Percentiles rank a stretch among this genome's conserved stretches.
phyloP scores from a whole-genome alignment of 2,113 vertebrate genomes.

The Todiramphus saurophagus region DNA sequence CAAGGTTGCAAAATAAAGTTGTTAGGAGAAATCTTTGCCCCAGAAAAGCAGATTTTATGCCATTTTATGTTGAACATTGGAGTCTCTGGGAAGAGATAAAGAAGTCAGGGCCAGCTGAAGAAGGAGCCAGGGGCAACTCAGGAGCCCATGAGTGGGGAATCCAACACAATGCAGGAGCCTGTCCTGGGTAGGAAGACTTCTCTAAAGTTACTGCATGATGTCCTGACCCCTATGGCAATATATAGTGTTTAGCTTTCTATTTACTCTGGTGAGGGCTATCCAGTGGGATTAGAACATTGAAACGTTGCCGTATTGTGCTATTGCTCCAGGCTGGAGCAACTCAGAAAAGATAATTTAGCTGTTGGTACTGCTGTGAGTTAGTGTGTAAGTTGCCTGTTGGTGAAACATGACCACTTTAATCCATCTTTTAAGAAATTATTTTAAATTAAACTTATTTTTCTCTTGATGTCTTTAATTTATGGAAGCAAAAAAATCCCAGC shows the following conservation, averaged over 20 bases:
- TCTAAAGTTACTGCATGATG: accelerated
- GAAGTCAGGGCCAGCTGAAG: neutral
- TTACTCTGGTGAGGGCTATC: neutral
- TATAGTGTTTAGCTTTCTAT: neutral
- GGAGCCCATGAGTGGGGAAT: neutral
- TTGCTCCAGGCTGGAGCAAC: neutral
- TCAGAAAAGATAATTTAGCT: neutral
- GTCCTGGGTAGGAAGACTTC: neutral
- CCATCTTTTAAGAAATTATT: neutral
- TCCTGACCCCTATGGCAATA: neutral
- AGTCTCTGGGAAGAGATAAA: neutral
- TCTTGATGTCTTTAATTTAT: neutral
- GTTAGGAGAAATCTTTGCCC: neutral
- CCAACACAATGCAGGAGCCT: neutral
- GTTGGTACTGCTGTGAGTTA: neutral
- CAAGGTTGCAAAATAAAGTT: neutral
- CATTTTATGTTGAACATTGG: neutral
- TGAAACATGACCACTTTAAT: neutral
- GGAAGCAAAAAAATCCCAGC: neutral
- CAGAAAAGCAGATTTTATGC: neutral
- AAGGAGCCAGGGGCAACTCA: neutral
- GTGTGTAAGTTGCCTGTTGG: neutral
- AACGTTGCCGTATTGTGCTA: neutral
- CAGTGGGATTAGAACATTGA: neutral
- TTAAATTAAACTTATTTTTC: neutral